Evolutionary conservation across 2,113 vertebrate species (phyloP).

Genomic region (Ctenodactylus gundi): DNA sequence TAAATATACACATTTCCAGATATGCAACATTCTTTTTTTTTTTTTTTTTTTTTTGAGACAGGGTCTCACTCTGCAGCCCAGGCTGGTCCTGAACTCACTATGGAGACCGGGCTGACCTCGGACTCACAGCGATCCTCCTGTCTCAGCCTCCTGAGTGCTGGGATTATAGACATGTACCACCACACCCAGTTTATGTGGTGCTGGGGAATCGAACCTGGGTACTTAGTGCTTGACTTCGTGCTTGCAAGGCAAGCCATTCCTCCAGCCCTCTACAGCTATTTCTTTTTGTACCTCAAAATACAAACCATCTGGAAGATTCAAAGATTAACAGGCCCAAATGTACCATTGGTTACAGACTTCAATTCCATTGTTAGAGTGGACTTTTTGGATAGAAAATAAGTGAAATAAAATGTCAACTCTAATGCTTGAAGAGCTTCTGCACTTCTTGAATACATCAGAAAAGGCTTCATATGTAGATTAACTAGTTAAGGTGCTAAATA

Average conservation of each 20-base stretch:
- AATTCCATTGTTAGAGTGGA: conserved; percentile 47
- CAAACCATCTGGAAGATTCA: conserved; percentile 80
- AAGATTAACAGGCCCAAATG: conserved; percentile 73
- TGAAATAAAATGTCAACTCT: conserved; percentile 75
- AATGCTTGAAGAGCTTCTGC: conserved; percentile 63
- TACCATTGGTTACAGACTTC: conserved; percentile 68
- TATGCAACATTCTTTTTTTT: conserved; percentile 83
- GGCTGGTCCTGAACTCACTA: no score
- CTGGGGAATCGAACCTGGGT: no score
- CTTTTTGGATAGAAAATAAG: conserved; percentile 62
- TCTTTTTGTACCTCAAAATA: conserved; percentile 77
- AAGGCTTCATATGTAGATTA: conserved; percentile 77
- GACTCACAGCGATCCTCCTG: no score
- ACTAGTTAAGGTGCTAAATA: conserved; percentile 85
- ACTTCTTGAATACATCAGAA: conserved; percentile 71
- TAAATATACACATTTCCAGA: conserved; percentile 76
- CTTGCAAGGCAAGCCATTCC: no score
- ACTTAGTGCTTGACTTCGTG: no score
- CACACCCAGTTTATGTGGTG: no score
- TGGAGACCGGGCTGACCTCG: no score
- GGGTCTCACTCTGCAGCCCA: no score
- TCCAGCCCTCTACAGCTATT: no score
- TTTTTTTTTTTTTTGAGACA: no score
- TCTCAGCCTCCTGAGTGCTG: no score
- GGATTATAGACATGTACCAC: no score